Evolutionary conservation across 2,888 invertebrate species (phyloP).

Genomic region (Lochmaea crataegi): DNA sequence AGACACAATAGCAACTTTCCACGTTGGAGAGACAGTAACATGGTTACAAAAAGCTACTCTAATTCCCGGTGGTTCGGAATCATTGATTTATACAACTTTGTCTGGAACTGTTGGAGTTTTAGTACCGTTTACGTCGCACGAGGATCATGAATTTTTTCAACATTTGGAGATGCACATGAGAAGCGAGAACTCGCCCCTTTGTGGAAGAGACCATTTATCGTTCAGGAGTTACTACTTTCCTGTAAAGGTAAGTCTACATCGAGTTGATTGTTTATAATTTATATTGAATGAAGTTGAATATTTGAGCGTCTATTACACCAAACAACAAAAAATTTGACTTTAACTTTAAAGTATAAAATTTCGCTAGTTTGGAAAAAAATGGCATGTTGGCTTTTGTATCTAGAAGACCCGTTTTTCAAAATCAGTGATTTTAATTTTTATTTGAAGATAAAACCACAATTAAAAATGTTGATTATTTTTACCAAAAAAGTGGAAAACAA

Average conservation of each 20-base stretch:
- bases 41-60: constrained; percentile 92
- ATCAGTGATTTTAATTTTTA: too few relatives aligned
- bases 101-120: constrained; percentile 94
- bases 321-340: too few relatives aligned
- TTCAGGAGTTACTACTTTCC: constrained; percentile 98
- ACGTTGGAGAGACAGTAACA: constrained; percentile 95
- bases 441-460: too few relatives aligned
- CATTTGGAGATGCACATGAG: constrained; percentile 99
- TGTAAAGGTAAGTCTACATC: constrained; percentile 78
- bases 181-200: constrained; percentile 94
- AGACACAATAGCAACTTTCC: constrained; percentile 92
- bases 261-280: too few relatives aligned
- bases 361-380: too few relatives aligned
- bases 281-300: too few relatives aligned
- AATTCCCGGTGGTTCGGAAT: constrained; percentile 97
- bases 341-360: too few relatives aligned
- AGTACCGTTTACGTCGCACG: constrained; percentile 93
- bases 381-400: too few relatives aligned
- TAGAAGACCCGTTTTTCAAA: too few relatives aligned
- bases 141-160: constrained; percentile 99
- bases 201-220: constrained; percentile 97
- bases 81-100: constrained; percentile 94
- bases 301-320: too few relatives aligned
- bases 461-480: too few relatives aligned
- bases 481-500: too few relatives aligned